A percentile compares a stretch with the other conserved stretches of the same genome.
phyloP scores from a whole-genome alignment of 2,113 vertebrate species.

The Perca flavescens region DNA sequence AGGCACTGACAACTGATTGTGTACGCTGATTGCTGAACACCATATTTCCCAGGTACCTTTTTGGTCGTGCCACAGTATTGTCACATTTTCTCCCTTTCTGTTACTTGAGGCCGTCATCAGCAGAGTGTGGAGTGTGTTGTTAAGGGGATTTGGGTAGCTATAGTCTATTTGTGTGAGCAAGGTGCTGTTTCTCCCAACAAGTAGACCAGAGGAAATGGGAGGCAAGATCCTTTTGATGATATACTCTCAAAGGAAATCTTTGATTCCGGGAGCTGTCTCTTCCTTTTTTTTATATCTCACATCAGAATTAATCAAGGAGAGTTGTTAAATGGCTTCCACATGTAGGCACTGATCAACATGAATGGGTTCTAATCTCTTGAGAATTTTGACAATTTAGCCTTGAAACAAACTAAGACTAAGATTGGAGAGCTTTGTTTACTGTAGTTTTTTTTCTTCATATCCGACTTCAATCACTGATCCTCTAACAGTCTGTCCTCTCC shows the following conservation, averaged over 20 bases:
- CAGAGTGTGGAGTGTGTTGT: conserved; percentile 38
- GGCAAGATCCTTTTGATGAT: conserved; percentile 72
- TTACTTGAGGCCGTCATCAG: conserved; percentile 49
- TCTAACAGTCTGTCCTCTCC: conserved; percentile 23
- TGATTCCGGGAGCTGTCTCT: conserved; percentile 57
- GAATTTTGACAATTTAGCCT: conserved; percentile 46
- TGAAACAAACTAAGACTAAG: conserved; percentile 38
- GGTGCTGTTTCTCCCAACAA: conserved; percentile 65
- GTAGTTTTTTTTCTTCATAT: neutral
- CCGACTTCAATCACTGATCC: conserved; percentile 28
- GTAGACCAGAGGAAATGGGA: conserved; percentile 69
- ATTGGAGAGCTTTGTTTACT: conserved; percentile 25
- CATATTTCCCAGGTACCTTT: conserved; percentile 47
- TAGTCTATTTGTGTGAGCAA: conserved; percentile 64
- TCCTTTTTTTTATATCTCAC: conserved; percentile 24
- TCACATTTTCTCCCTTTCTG: conserved; percentile 53
- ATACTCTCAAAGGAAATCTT: conserved; percentile 76
- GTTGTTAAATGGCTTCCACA: conserved; percentile 51
- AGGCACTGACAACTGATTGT: conserved; percentile 66
- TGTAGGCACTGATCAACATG: conserved; percentile 55
- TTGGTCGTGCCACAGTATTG: conserved; percentile 25
- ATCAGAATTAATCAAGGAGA: conserved; percentile 52
- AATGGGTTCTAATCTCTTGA: conserved; percentile 50
- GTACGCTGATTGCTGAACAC: conserved; percentile 62
- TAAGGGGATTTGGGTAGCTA: conserved; percentile 16